Evolutionary conservation across 2,113 vertebrate genomes (phyloP), one percentile per base, ranked within the genome.

Genomic region (Fulmarus glacialis): DNA sequence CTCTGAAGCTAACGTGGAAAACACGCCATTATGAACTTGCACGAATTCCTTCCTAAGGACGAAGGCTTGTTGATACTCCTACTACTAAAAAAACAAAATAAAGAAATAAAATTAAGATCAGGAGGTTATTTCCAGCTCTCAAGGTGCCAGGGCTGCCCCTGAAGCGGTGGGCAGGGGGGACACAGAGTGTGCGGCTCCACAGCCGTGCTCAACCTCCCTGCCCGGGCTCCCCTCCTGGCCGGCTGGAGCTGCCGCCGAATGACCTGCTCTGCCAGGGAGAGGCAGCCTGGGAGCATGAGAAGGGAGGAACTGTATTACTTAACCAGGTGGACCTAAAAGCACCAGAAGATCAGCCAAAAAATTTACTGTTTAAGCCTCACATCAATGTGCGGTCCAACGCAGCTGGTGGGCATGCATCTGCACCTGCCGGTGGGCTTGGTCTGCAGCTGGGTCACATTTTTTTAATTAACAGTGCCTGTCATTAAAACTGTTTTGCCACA

Each of bases 191-290:
- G 10, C 0, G 1, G 56, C n/a, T 34, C 48, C 42, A 47, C 24
- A 66, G 18, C 9, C 21, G 24, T 0, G 2, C 9, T 64, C 53
- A 70, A n/a, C 11, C 2, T 26, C 47, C 26, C 36, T 13, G 21
- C 36, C 48, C 0, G 0, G 36, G 29, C n/a, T 71, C 32, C 24
- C 4, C 29, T 86, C 50, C 55, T 0, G 0, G 26, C 42, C 6
- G 20, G 15, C 83, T 80, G 55, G 53, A 87, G 40, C 40, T 62
- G 43, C 60, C 3, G 4, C 40, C 0, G 0, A 59, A 34, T 0
- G 5, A 81, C 63, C 70, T 64, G n/a, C 29, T 78, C 53, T 10
- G 2, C 32, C 38, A 72, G 42, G 42, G 20, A 82, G 19, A 67
- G 67, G 22, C 26, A 60, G 48, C 15, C 55, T 1, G 0, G 50